Conservation (phyloP, 2,797 vertebrate species). For the Adrianichthys oophorus region DNA sequence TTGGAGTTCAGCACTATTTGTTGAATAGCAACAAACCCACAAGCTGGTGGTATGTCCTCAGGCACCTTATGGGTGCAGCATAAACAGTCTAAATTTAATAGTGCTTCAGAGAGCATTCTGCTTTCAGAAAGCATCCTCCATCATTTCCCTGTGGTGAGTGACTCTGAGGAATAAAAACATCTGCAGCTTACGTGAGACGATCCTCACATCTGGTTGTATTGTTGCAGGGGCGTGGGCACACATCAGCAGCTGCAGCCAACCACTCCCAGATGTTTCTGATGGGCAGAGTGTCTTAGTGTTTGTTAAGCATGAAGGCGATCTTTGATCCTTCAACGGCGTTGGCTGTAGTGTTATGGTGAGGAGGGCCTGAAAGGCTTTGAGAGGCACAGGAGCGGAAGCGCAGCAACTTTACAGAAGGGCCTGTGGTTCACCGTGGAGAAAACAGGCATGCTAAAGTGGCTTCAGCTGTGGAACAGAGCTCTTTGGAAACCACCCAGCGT, state of each 20-base stretch:
- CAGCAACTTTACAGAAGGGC: constrained; percentile 63
- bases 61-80: constrained; percentile 60
- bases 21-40: constrained; percentile 58
- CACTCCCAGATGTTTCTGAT: constrained; percentile 77
- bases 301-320: constrained; percentile 69
- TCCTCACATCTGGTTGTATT: constrained; percentile 75
- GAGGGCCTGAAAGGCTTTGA: constrained; percentile 45
- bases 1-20: constrained; percentile 46
- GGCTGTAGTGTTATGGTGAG: constrained; percentile 65
- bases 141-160: constrained; percentile 49
- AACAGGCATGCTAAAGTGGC: constrained; percentile 67
- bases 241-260: constrained; percentile 72
- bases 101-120: constrained; percentile 60
- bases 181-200: constrained; percentile 77
- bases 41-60: constrained; percentile 53
- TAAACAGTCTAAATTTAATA: constrained; percentile 71
- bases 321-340: constrained; percentile 69
- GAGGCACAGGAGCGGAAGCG: constrained; percentile 63
- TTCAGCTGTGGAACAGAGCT: constrained; percentile 69
- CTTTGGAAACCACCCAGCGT: constrained; percentile 61
- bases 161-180: constrained; percentile 65
- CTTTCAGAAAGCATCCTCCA: constrained; percentile 57
- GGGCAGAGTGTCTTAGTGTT: constrained; percentile 72
- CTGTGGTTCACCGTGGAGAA: constrained; percentile 59
- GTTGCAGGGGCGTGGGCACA: constrained; percentile 68